Conservation (phyloP, 2,113 vertebrate species). For the Prietella phreatophila region DNA sequence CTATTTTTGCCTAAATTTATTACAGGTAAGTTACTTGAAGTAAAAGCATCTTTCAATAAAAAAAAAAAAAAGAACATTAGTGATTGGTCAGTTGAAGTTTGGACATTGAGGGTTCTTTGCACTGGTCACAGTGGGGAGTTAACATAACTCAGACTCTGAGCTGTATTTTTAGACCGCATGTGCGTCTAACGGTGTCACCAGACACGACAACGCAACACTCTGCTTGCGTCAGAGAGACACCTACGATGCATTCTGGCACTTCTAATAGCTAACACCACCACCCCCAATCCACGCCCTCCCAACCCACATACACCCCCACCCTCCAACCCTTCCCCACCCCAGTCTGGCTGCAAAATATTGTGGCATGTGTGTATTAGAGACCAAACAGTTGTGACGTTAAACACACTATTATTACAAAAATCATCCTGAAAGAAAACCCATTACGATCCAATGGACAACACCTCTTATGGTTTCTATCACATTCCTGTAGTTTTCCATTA, state of each 20-base stretch:
- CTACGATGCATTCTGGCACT: constrained; percentile 84
- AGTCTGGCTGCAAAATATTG: not conserved
- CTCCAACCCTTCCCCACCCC: too few relatives aligned
- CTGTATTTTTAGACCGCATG: constrained; percentile 82
- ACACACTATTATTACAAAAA: not conserved
- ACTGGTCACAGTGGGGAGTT: constrained; percentile 37
- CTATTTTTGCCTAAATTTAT: not conserved
- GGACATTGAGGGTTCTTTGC: constrained; percentile 54
- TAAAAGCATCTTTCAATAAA: not conserved
- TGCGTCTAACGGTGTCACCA: constrained; percentile 80
- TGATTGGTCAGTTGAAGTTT: constrained; percentile 58
- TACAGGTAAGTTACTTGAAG: not conserved
- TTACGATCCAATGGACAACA: not conserved
- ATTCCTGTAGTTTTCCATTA: not conserved
- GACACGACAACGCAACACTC: constrained; percentile 84
- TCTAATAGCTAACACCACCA: constrained; percentile 67
- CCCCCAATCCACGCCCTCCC: not conserved
- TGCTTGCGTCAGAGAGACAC: constrained; percentile 91
- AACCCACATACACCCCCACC: not conserved
- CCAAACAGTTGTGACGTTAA: not conserved
- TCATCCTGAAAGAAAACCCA: not conserved
- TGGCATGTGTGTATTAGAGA: not conserved
- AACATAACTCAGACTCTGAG: constrained; percentile 67
- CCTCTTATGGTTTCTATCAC: not conserved
- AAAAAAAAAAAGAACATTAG: constrained; percentile 3